These are phyloP conservation scores for Leptinotarsa haldemani DNA, from an alignment of 2,888 invertebrate genomes.

Conservation along the genomic window DNA sequence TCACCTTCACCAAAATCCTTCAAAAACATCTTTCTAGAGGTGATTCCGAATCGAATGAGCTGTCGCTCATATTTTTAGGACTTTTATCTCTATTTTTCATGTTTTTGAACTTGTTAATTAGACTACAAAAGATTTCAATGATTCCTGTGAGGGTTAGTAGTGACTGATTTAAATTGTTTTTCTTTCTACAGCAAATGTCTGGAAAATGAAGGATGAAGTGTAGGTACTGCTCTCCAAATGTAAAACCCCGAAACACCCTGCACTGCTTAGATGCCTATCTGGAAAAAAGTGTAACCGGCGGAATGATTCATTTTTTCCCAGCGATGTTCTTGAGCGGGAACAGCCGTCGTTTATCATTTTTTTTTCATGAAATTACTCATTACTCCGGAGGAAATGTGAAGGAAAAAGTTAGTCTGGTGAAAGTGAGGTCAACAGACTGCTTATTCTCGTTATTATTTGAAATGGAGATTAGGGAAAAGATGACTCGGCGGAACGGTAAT, in stretches of 20 bases:
- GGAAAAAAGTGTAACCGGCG: conserved; percentile 2
- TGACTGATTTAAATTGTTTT: too few species aligned
- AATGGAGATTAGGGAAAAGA: conserved; percentile 11
- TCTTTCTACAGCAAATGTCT: too few species aligned
- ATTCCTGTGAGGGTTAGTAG: too few species aligned
- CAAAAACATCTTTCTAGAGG: too few species aligned
- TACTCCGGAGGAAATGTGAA: conserved; percentile 1
- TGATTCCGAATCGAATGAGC: too few species aligned
- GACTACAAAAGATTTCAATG: too few species aligned
- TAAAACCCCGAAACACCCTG: not conserved
- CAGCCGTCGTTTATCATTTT: conserved; percentile 10
- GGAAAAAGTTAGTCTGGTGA: conserved; percentile 17
- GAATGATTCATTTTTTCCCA: conserved; percentile 3
- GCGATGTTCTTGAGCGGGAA: conserved; percentile 4
- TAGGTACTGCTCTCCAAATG: too few species aligned
- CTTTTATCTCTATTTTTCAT: too few species aligned
- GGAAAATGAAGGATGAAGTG: too few species aligned
- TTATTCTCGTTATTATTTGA: conserved; percentile 11
- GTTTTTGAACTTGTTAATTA: too few species aligned
- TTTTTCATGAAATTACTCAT: conserved; percentile 13
- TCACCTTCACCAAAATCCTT: too few species aligned
- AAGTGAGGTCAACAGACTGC: conserved; percentile 26
- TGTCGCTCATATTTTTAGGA: too few species aligned
- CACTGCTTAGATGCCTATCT: not conserved
- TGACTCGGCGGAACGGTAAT: conserved; percentile 13